These are phyloP conservation scores for Drosophila takahashii DNA, from an alignment of 1,140 invertebrate species.

Conservation along the genomic window DNA sequence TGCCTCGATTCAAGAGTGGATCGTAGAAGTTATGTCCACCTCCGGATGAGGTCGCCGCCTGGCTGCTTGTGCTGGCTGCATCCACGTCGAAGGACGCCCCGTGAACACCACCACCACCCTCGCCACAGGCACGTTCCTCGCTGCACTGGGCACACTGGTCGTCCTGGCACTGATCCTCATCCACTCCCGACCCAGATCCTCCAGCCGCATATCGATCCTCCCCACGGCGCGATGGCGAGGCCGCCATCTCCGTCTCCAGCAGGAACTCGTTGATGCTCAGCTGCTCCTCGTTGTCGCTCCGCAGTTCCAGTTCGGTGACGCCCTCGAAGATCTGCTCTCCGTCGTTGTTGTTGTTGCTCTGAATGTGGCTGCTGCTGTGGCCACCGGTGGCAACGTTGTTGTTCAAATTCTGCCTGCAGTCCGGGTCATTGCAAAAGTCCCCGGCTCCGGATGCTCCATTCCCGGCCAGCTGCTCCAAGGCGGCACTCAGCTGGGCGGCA, in stretches of 20 bases:
- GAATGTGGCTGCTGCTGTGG: conserved; percentile 15
- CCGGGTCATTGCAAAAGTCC: conserved; percentile 71
- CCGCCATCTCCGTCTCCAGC: conserved; percentile 69
- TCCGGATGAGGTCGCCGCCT: conserved; percentile 36
- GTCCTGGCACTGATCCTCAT: conserved; percentile 45
- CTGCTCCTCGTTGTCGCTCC: conserved; percentile 61
- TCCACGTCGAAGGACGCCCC: conserved; percentile 50
- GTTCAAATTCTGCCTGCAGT: conserved; percentile 71
- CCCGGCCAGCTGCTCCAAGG: conserved; percentile 58
- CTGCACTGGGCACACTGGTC: conserved; percentile 63
- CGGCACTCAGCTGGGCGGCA: conserved; percentile 60
- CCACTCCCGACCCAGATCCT: conserved; percentile 9
- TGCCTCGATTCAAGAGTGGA: conserved; percentile 64
- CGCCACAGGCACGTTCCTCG: conserved; percentile 32
- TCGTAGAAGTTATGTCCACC: conserved; percentile 61
- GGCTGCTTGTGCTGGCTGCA: conserved; percentile 68
- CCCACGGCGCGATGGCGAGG: conserved; percentile 35
- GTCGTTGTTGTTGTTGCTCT: conserved; percentile 41
- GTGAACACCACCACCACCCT: conserved; percentile 2
- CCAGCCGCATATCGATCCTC: conserved; percentile 35
- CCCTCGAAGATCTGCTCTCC: conserved; percentile 57
- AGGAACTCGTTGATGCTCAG: conserved; percentile 75
- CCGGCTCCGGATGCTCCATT: conserved; percentile 12
- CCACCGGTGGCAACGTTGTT: conserved; percentile 35
- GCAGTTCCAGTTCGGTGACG: conserved; percentile 58